Conservation (phyloP, 2,888 invertebrate species). For the Calameuta idolon region DNA sequence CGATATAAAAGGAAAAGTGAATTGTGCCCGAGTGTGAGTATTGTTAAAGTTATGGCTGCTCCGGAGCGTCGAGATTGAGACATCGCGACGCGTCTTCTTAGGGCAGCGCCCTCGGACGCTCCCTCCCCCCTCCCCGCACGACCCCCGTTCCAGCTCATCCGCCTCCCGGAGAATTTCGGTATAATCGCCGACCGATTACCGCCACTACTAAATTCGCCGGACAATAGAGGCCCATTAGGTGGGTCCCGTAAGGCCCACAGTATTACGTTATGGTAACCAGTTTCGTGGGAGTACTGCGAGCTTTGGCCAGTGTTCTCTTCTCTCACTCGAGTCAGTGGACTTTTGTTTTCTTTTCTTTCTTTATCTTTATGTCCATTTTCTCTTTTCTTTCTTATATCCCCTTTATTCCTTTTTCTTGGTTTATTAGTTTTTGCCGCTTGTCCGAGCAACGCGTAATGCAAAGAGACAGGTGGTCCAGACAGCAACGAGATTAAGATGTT, state of each 20-base stretch:
- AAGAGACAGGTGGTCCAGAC: slow-evolving; percentile 37
- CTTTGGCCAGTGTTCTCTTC: background rate
- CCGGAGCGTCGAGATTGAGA: background rate
- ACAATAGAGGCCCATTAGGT: slow-evolving; percentile 16
- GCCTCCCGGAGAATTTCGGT: slow-evolving; percentile 3
- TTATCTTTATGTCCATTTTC: too few species aligned
- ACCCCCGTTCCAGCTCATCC: background rate
- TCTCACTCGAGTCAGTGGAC: background rate
- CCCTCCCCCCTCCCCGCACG: background rate
- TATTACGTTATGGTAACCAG: slow-evolving; percentile 44
- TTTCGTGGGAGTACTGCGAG: slow-evolving; percentile 38
- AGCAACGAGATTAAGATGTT: slow-evolving; percentile 31
- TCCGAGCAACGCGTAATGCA: slow-evolving; percentile 21
- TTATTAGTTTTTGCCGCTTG: slow-evolving; percentile 36
- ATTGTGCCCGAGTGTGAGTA: too few species aligned
- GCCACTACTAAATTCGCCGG: slow-evolving; percentile 11
- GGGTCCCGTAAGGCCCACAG: slow-evolving; percentile 30
- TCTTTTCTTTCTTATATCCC: too few species aligned
- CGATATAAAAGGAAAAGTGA: too few species aligned
- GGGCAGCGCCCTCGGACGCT: background rate
- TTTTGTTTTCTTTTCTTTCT: slow-evolving; percentile 13
- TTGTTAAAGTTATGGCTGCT: too few species aligned
- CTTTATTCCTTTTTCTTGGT: slow-evolving; percentile 10
- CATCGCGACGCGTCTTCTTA: background rate
- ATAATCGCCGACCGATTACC: slow-evolving; percentile 11